Conservation (phyloP, 2,888 invertebrate genomes). For the Notodonta dromedarius region DNA sequence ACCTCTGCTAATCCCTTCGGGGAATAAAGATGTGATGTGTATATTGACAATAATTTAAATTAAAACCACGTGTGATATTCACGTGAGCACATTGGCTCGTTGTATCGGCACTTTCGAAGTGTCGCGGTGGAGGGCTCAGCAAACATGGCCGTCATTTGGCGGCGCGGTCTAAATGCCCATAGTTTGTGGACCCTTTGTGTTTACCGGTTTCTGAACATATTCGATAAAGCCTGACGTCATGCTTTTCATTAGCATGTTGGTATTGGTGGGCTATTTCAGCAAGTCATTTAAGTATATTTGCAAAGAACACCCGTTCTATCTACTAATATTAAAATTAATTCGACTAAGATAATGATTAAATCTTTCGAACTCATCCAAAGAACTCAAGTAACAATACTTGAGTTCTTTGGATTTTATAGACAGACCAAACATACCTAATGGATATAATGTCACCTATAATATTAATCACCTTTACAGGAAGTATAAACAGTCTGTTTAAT, state of each 20-base stretch:
- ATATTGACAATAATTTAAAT: background rate
- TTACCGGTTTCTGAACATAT: constrained; percentile 25
- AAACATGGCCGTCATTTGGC: constrained; percentile 54
- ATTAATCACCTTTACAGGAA: background rate
- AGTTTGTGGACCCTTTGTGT: constrained; percentile 54
- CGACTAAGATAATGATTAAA: background rate
- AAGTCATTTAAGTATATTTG: background rate
- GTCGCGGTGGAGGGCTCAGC: constrained; percentile 47
- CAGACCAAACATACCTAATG: too few species aligned
- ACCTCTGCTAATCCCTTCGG: too few species aligned
- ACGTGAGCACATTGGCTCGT: constrained; percentile 47
- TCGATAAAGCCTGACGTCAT: constrained; percentile 6
- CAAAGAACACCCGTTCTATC: too few species aligned
- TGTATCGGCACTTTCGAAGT: constrained; percentile 35
- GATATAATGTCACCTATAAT: too few species aligned
- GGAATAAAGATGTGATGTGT: too few species aligned
- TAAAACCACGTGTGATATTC: constrained; percentile 10
- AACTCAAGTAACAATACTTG: too few species aligned
- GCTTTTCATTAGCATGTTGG: background rate
- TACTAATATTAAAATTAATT: background rate
- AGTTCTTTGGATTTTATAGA: too few species aligned
- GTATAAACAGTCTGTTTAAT: constrained; percentile 1
- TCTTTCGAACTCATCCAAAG: too few species aligned
- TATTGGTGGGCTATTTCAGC: background rate
- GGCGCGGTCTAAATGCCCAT: constrained; percentile 49